Conservation (phyloP, 2,797 vertebrate species). For the Choloepus didactylus region DNA sequence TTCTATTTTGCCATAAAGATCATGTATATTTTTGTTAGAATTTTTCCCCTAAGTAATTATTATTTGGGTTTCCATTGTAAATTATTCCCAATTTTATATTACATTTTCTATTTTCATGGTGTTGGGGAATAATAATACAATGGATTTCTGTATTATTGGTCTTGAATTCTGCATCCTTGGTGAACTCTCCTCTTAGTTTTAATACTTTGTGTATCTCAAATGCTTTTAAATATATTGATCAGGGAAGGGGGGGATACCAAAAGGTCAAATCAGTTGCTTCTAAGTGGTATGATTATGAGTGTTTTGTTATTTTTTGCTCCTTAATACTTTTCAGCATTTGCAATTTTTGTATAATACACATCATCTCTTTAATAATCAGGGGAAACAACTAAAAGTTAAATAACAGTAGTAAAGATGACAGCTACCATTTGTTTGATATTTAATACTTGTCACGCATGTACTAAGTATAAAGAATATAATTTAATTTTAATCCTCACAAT, state of each 20-base stretch:
- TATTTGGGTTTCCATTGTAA: neutral
- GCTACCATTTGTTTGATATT: neutral
- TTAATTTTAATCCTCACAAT: neutral
- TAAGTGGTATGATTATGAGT: neutral
- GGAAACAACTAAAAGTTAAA: neutral
- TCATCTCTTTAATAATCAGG: neutral
- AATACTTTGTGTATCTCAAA: slow-evolving; percentile 3
- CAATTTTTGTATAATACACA: neutral
- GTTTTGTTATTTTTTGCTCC: neutral
- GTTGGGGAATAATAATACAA: neutral
- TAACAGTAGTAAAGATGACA: neutral
- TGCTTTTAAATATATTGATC: neutral
- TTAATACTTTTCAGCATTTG: neutral
- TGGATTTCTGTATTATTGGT: neutral
- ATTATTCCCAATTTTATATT: neutral
- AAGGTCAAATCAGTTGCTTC: neutral
- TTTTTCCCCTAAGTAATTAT: neutral
- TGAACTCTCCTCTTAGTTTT: neutral
- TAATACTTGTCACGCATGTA: neutral
- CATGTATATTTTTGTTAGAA: neutral
- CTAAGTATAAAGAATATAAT: neutral
- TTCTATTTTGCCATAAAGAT: neutral
- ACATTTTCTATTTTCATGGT: neutral
- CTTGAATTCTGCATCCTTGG: neutral
- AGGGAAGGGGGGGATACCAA: neutral